phyloP scores from a whole-genome alignment of 2,888 invertebrate genomes.

The Amphiduros pacificus region DNA sequence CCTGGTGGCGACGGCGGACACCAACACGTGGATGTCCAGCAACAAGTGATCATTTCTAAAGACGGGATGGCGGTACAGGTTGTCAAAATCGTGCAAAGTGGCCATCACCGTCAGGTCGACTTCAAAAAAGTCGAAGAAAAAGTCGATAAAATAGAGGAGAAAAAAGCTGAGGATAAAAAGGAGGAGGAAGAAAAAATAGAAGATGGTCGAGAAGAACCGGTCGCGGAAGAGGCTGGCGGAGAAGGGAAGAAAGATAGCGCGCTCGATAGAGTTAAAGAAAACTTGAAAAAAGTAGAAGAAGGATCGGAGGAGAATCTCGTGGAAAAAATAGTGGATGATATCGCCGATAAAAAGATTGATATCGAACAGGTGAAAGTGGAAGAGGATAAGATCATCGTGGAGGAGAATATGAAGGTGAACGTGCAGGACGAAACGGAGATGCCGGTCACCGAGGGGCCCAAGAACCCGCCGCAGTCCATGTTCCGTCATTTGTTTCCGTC shows the following conservation, averaged over 20 bases:
- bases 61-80: constrained; percentile 22
- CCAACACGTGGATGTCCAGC: constrained; percentile 26
- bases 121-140: background rate
- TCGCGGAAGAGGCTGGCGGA: background rate
- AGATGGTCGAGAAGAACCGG: background rate
- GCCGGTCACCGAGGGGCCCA: background rate
- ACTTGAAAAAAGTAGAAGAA: background rate
- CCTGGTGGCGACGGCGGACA: background rate
- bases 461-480: constrained; percentile 14
- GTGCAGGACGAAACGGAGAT: background rate
- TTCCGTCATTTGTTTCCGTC: constrained; percentile 9
- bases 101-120: background rate
- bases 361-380: background rate
- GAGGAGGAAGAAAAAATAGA: background rate
- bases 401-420: background rate
- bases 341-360: background rate
- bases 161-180: background rate
- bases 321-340: background rate
- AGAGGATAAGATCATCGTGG: background rate
- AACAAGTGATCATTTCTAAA: constrained; percentile 21
- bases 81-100: constrained; percentile 22
- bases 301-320: background rate
- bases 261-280: no score
- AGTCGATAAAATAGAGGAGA: background rate
- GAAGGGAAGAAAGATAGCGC: background rate